Conservation (phyloP, 2,113 vertebrate species). For the Limanda limanda region DNA sequence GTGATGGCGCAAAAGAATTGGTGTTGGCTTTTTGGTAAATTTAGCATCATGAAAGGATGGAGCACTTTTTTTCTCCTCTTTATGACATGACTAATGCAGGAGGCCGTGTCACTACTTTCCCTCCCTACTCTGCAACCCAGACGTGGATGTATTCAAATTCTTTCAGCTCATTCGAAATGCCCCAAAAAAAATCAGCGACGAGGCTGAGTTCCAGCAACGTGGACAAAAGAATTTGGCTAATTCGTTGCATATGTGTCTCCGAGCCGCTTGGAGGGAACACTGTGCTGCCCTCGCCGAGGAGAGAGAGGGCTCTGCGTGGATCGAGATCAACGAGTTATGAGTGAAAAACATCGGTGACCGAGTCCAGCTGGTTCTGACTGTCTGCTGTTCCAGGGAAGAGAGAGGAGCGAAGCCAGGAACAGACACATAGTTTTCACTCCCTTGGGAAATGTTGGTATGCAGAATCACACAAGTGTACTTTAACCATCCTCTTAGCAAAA, state of each 20-base stretch:
- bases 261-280: slow-evolving; percentile 44
- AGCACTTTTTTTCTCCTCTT: slow-evolving; percentile 5
- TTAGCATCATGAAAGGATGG: slow-evolving; percentile 39
- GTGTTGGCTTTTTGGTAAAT: slow-evolving; percentile 53
- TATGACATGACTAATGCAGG: slow-evolving; percentile 24
- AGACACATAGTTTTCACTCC: slow-evolving; percentile 53
- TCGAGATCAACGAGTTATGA: slow-evolving; percentile 62
- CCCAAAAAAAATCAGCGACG: slow-evolving; percentile 45
- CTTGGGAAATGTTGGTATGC: slow-evolving; percentile 58
- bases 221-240: slow-evolving; percentile 80
- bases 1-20: slow-evolving; percentile 20
- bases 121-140: slow-evolving; percentile 32
- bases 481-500: slow-evolving; percentile 32
- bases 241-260: slow-evolving; percentile 80
- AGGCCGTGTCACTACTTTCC: slow-evolving; percentile 19
- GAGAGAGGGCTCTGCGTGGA: slow-evolving; percentile 17
- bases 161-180: slow-evolving; percentile 25
- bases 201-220: slow-evolving; percentile 75
- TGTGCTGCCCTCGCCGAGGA: slow-evolving; percentile 44
- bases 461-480: slow-evolving; percentile 23
- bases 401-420: slow-evolving; percentile 34
- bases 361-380: slow-evolving; percentile 72
- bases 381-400: slow-evolving; percentile 39
- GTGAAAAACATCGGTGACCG: slow-evolving; percentile 59
- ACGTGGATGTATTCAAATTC: slow-evolving; percentile 52